Evolutionary conservation across 1,140 invertebrate species (phyloP).

Genomic region (Portunus trituberculatus): DNA sequence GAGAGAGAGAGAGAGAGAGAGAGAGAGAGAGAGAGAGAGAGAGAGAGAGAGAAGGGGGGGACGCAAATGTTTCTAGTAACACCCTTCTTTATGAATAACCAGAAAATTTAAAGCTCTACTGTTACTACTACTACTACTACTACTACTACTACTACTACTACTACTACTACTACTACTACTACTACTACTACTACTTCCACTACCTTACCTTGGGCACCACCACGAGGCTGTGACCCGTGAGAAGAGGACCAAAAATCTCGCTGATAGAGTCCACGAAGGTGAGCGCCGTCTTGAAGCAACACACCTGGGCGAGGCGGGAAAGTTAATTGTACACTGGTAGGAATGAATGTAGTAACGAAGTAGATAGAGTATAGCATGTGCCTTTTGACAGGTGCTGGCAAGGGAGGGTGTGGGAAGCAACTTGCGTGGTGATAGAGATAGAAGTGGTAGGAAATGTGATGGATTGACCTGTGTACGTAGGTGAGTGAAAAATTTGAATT

Average conservation of each 20-base stretch:
- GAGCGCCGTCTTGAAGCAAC: constrained; percentile 92
- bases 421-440: too few relatives aligned
- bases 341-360: background rate
- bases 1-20: constrained; percentile 1
- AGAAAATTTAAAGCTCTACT: background rate
- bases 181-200: background rate
- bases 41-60: too few relatives aligned
- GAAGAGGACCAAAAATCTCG: constrained; percentile 91
- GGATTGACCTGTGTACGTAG: too few relatives aligned
- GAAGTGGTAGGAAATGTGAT: too few relatives aligned
- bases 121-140: background rate
- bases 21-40: too few relatives aligned
- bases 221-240: constrained; percentile 86
- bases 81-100: too few relatives aligned
- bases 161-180: background rate
- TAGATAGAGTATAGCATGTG: background rate
- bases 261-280: constrained; percentile 93
- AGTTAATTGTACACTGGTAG: background rate
- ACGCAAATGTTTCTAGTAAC: too few relatives aligned
- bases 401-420: too few relatives aligned
- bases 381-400: too few relatives aligned
- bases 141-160: background rate
- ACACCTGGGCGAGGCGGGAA: constrained; percentile 79
- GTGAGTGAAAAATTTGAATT: too few relatives aligned
- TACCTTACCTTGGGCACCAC: constrained; percentile 83